These are phyloP conservation scores for Chromoteleia sp. DNA, from an alignment of 2,888 invertebrate genomes.

Conservation along the genomic window DNA sequence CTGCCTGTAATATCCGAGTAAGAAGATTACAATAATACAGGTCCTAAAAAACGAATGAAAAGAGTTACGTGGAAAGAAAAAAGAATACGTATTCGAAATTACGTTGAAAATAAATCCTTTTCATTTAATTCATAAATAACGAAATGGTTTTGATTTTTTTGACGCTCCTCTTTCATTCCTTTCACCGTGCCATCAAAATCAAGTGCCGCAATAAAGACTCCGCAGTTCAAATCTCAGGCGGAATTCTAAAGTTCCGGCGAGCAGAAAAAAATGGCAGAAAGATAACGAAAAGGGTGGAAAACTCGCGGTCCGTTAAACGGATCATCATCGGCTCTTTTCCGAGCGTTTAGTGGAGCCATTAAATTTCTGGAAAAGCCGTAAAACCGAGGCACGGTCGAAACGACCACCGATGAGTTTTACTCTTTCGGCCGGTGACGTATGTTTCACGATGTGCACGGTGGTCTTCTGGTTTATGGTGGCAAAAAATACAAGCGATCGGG, in stretches of 20 bases:
- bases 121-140: conserved; percentile 7
- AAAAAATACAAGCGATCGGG: conserved; percentile 77
- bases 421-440: conserved; percentile 58
- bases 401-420: conserved; percentile 59
- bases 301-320: conserved; percentile 72
- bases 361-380: conserved; percentile 83
- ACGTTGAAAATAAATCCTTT: neutral
- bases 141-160: conserved; percentile 11
- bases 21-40: conserved; percentile 1
- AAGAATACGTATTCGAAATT: neutral
- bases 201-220: conserved; percentile 29
- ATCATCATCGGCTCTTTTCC: conserved; percentile 74
- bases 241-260: conserved; percentile 32
- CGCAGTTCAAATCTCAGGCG: conserved; percentile 10
- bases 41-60: neutral
- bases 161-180: neutral
- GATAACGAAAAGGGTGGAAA: conserved; percentile 35
- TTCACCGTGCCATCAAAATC: conserved; percentile 20
- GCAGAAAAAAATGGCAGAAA: conserved; percentile 36
- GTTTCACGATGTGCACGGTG: conserved; percentile 66
- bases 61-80: neutral
- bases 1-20: neutral
- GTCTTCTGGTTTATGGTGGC: conserved; percentile 79
- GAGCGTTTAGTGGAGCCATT: conserved; percentile 80
- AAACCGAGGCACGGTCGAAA: conserved; percentile 71